A percentile compares a stretch with the other conserved stretches of the same genome.
These are phyloP conservation scores for Hydrochoerus hydrochaeris DNA, from an alignment of 2,113 vertebrate species.

Conservation along the genomic window DNA sequence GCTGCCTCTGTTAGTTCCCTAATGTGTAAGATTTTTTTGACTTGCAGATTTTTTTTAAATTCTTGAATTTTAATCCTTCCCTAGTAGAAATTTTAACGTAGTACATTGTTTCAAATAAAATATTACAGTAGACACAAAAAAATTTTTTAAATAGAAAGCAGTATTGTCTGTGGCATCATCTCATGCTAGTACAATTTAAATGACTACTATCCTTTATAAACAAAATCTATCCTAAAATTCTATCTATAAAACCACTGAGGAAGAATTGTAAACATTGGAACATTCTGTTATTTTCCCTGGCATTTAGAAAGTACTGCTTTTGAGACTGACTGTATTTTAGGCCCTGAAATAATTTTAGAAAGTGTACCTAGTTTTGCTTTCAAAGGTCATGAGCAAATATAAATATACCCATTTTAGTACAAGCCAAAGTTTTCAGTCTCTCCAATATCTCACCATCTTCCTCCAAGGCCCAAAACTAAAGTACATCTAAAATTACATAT, in stretches of 20 bases:
- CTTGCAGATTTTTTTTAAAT: background rate
- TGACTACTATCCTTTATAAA: conserved; percentile 19
- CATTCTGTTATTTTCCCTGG: conserved; percentile 53
- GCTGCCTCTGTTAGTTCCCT: background rate
- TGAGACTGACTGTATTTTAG: conserved; percentile 56
- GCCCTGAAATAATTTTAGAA: conserved; percentile 67
- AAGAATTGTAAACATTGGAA: conserved; percentile 48
- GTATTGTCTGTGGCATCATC: conserved; percentile 25
- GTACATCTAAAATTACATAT: conserved; percentile 79
- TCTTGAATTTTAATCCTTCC: conserved; percentile 36
- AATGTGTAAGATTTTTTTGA: conserved; percentile 12
- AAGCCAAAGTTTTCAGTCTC: conserved; percentile 45
- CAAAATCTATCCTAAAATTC: conserved; percentile 56
- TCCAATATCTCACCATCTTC: background rate
- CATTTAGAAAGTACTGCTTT: conserved; percentile 56
- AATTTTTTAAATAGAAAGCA: conserved; percentile 48
- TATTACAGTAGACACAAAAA: conserved; percentile 40
- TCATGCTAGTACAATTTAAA: conserved; percentile 34
- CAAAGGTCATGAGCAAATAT: conserved; percentile 69
- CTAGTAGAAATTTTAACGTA: conserved; percentile 42
- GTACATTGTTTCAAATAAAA: conserved; percentile 47
- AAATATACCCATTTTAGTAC: conserved; percentile 73
- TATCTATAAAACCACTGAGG: conserved; percentile 12
- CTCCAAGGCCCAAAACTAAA: conserved; percentile 6
- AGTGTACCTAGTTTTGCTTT: conserved; percentile 32